Evolutionary conservation across 1,140 invertebrate genomes (phyloP), one percentile per base, ranked within the genome.

Genomic region (Gonioctena quinquepunctata): DNA sequence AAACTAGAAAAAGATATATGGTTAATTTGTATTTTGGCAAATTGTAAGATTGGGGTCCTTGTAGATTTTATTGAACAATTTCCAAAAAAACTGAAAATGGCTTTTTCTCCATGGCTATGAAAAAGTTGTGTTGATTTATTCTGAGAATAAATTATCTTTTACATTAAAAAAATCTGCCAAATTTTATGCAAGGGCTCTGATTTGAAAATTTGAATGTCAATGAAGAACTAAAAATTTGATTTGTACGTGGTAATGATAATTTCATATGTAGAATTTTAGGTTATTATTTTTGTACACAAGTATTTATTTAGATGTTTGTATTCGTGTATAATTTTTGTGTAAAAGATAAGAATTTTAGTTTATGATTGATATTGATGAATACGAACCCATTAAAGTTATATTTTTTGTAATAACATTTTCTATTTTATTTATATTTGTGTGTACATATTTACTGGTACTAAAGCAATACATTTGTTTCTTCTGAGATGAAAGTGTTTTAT

Each of bases 391-490:
- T 52, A 68, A 62, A 73, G 62, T 76, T 76, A 72, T 76, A 73
- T 76, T 70, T n/a, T n/a, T 72, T 72, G 71, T 72, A 69, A 68
- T 65, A 42, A 42, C 33, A 70, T 72, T 75, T 71, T 75, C 63
- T 72, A 71, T 76, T 71, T 73, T 69, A 75, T 75, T 75, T 76
- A 70, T 76, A 72, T 73, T 69, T 73, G 67, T 70, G 71, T 75
- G 73, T 77, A 73, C n/a, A 75, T 77, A 77, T 66, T 72, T 72
- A 60, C 26, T 66, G 70, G 63, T 77, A 75, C 64, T 77, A 73
- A 75, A 77, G 75, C 75, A 77, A 77, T 77, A 77, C 75, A 72
- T 65, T 75, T 75, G 68, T 72, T 77, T 75, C 73, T 75, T 69
- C 49, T 66, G 28, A 62, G 19, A 65, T 59, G 49, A 1, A 23